Conservation (phyloP, 2,797 vertebrate genomes). For the Acanthornis magna region DNA sequence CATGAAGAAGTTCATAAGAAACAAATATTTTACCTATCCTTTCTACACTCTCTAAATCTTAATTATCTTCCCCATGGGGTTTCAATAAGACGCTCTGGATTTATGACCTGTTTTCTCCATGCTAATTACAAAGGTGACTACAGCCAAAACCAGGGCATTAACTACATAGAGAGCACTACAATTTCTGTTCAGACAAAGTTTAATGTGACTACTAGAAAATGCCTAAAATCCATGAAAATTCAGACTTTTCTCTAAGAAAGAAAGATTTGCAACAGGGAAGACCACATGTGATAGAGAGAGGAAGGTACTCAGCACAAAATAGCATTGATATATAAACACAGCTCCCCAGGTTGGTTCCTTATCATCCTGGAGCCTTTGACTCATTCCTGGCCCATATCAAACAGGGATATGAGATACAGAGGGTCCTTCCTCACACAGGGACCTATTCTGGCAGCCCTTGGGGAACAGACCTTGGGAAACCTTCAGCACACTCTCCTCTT, state of each 20-base stretch:
- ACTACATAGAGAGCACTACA: rapidly evolving
- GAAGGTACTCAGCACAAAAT: not conserved
- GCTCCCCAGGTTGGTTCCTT: not conserved
- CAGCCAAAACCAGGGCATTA: not conserved
- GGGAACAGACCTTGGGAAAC: not conserved
- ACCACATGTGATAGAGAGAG: not conserved
- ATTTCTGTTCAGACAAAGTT: not conserved
- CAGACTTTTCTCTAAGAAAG: not conserved
- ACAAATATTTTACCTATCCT: not conserved
- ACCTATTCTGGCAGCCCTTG: not conserved
- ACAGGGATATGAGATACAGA: not conserved
- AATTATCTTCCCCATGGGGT: not conserved
- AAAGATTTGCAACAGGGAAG: not conserved
- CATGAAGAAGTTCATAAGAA: not conserved
- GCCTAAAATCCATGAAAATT: not conserved
- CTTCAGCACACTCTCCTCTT: not conserved
- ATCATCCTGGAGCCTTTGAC: not conserved
- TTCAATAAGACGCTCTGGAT: not conserved
- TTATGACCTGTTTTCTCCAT: not conserved
- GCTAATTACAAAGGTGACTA: not conserved
- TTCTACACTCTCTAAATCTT: not conserved
- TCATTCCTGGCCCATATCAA: not conserved
- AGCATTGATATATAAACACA: rapidly evolving
- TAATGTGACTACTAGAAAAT: not conserved
- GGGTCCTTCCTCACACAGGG: not conserved